Evolutionary conservation across 2,797 vertebrate species (phyloP), one percentile per base, ranked within the genome.

Genomic region (Pagetopsis macropterus): DNA sequence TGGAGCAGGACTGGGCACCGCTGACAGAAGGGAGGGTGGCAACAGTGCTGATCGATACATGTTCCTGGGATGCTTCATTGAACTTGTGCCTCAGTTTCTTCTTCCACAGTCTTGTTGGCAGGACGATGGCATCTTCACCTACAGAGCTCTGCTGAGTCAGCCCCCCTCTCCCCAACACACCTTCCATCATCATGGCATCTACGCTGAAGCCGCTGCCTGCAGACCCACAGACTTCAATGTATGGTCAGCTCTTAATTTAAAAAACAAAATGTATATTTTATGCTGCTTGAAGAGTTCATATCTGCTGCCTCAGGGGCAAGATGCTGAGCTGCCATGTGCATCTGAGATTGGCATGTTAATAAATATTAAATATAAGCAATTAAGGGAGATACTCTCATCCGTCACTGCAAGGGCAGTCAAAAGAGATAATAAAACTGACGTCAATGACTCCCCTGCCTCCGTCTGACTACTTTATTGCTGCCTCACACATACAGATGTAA

Each of bases 141-240:
- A 50, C 75, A 76, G 55, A 43, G 65, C 62, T 60, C 70, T 83
- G 84, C 86, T 87, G 88, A 89, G 82, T 91, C 84, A 88, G 76
- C 68, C 16, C 40, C 52, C 55, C 55, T 23, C n/a, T 31, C 40
- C 14, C 41, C 31, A 31, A 55, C 63, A 61, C 70, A 63, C 70
- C 51, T 17, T 68, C 81, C 43, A 69, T 74, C 75, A 80, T 68
- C 51, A 61, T 54, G 56, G 62, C 37, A 57, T 41, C 60, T 55
- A 75, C 58, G 59, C 48, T 69, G 45, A 12, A 52, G 40, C 72
- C 40, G 40, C 70, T 44, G 52, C 55, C 65, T 66, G 37, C 52
- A 64, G 70, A 51, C 33, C 52, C 54, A 49, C 45, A 63, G 21
- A 54, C 49, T 17, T 71, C 51, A 48, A 23, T 40, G 5, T 43